A percentile compares a stretch with the other conserved stretches of the same genome.
These are phyloP conservation scores for Deroplatys truncata DNA, from an alignment of 2,888 invertebrate species.

Conservation along the genomic window DNA sequence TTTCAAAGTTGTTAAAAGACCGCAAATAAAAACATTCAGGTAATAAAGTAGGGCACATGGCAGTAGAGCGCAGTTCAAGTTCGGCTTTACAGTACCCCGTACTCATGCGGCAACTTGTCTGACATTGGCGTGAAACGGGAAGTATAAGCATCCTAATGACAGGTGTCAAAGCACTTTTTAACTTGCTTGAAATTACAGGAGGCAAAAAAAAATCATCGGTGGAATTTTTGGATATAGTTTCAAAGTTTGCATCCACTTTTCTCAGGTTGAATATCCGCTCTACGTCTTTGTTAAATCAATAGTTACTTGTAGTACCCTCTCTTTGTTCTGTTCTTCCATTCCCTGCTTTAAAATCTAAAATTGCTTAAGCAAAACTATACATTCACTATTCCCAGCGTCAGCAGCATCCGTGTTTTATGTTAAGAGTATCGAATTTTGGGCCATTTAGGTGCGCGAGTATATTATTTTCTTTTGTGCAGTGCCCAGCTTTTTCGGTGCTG, in stretches of 20 bases:
- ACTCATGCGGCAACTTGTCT: not conserved
- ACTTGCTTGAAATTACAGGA: too few relatives aligned
- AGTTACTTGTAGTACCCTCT: not conserved
- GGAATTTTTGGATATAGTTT: not conserved
- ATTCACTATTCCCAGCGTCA: too few relatives aligned
- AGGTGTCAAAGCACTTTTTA: not conserved
- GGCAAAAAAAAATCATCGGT: not conserved
- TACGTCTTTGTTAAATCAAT: too few relatives aligned
- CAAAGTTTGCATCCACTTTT: too few relatives aligned
- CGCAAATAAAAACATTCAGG: too few relatives aligned
- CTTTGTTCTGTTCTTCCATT: not conserved
- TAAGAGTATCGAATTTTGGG: not conserved
- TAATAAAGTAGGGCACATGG: too few relatives aligned
- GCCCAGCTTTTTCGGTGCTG: too few relatives aligned
- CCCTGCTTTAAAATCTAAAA: not conserved
- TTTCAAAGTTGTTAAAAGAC: too few relatives aligned
- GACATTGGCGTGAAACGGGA: not conserved
- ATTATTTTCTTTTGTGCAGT: too few relatives aligned
- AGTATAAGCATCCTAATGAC: not conserved
- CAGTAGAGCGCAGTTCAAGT: too few relatives aligned
- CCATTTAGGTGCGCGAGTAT: not conserved
- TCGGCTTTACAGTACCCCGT: too few relatives aligned
- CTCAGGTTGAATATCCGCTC: too few relatives aligned
- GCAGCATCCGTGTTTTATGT: not conserved
- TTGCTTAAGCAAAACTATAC: not conserved